phyloP scores from a whole-genome alignment of 2,888 invertebrate species.

The Asteroscopus sphinx region DNA sequence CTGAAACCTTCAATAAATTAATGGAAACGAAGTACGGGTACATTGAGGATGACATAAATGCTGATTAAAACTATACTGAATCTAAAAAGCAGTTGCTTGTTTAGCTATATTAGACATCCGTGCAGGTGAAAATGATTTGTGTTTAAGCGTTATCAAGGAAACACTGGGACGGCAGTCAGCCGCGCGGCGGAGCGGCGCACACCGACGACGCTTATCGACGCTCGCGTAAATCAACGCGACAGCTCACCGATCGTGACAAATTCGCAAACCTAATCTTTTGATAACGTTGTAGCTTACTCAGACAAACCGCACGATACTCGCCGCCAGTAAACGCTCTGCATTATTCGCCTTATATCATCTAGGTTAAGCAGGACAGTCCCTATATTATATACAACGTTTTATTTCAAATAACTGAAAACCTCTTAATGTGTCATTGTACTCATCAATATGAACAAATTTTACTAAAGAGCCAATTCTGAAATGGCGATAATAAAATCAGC shows the following conservation, averaged over 20 bases:
- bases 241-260: conserved; percentile 86
- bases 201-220: conserved; percentile 74
- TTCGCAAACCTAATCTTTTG: conserved; percentile 83
- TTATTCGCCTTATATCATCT: conserved; percentile 5
- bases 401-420: too few relatives aligned
- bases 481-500: too few relatives aligned
- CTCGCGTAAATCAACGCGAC: conserved; percentile 83
- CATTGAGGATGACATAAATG: conserved; percentile 22
- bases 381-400: too few relatives aligned
- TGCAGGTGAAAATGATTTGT: conserved; percentile 57
- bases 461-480: too few relatives aligned
- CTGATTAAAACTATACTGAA: conserved; percentile 16
- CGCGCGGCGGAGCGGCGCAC: conserved; percentile 53
- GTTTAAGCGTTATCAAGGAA: conserved; percentile 55
- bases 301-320: conserved; percentile 52
- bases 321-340: conserved; percentile 36
- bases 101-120: conserved; percentile 39
- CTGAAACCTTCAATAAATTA: too few relatives aligned
- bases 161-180: conserved; percentile 48
- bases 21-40: conserved; percentile 7
- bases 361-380: too few relatives aligned
- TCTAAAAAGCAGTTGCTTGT: conserved; percentile 19
- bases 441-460: too few relatives aligned
- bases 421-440: too few relatives aligned
- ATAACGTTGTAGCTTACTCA: conserved; percentile 72